Evolutionary conservation across 37 sponge, comb jelly and placozoan species (phyloP).

Genomic region (Axinella damicornis): DNA sequence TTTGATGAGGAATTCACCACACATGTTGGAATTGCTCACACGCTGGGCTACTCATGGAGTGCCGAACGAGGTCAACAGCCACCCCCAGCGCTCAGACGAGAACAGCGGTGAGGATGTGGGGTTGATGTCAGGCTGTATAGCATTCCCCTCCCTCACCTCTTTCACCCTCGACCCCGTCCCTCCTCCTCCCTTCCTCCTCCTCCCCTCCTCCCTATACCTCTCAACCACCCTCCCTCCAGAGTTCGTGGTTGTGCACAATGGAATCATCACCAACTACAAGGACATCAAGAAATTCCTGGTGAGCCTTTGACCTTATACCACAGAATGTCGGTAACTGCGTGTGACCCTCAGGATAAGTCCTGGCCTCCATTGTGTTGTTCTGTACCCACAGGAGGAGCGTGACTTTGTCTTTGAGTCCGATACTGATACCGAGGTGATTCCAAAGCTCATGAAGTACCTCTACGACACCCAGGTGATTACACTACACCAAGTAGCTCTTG

Average conservation of each 20-base stretch:
- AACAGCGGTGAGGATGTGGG: slow-evolving; percentile 75
- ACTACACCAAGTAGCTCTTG: too few species aligned
- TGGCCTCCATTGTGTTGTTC: too few species aligned
- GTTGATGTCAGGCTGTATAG: too few species aligned
- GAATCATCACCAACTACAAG: slow-evolving; percentile 98
- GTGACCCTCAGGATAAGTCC: too few species aligned
- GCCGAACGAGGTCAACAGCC: slow-evolving; percentile 95
- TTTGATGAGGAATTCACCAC: slow-evolving; percentile 57
- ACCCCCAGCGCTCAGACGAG: slow-evolving; percentile 89
- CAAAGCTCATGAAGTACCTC: slow-evolving; percentile 94
- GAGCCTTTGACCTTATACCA: too few species aligned
- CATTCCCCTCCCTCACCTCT: too few species aligned
- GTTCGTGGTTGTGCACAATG: slow-evolving; percentile 98
- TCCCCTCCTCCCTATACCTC: too few species aligned
- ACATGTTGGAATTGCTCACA: slow-evolving; percentile 98
- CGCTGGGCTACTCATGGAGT: slow-evolving; percentile 99
- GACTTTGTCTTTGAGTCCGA: slow-evolving; percentile 93
- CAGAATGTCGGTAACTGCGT: too few species aligned
- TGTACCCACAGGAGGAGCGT: slow-evolving; percentile 72
- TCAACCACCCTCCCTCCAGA: too few species aligned
- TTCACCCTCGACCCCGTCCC: too few species aligned
- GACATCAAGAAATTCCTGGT: slow-evolving; percentile 97
- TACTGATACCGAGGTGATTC: slow-evolving; percentile 99
- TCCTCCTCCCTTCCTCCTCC: too few species aligned
- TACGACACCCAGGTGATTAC: slow-evolving; percentile 71